phyloP scores from a whole-genome alignment of 2,113 vertebrate species.

The Chamaea fasciata region DNA sequence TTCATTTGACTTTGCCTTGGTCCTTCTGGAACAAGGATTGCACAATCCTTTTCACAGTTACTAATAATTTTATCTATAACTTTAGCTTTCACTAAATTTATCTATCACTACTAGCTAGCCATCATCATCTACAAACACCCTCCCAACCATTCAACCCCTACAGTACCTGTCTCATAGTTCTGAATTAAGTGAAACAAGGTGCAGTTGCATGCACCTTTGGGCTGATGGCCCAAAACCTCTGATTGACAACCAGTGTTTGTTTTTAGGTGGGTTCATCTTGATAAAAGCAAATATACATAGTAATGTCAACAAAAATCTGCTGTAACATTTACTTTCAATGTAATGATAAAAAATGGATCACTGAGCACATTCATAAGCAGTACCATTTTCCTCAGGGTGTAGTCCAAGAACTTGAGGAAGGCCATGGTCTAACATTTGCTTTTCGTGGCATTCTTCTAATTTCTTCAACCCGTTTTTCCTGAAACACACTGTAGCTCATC shows the following conservation, averaged over 20 bases:
- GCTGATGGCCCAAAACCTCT: not conserved
- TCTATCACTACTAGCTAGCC: not conserved
- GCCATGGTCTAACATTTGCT: not conserved
- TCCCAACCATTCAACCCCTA: accelerated
- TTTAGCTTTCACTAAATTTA: not conserved
- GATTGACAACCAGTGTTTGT: not conserved
- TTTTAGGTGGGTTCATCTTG: not conserved
- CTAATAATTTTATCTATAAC: not conserved
- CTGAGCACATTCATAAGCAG: not conserved
- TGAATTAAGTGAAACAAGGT: not conserved
- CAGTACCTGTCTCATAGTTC: not conserved
- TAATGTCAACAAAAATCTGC: not conserved
- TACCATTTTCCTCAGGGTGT: not conserved
- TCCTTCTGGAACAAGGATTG: not conserved
- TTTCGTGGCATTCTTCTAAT: not conserved
- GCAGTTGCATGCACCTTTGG: not conserved
- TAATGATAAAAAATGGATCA: not conserved
- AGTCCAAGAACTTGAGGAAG: not conserved
- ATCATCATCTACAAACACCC: not conserved
- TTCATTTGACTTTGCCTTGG: not conserved
- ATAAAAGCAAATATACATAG: not conserved
- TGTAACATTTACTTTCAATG: not conserved
- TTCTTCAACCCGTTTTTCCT: accelerated
- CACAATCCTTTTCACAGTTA: not conserved
- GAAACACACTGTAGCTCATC: not conserved